These are phyloP conservation scores for Drosophila anceps DNA, from an alignment of 2,888 invertebrate species.

Conservation along the genomic window DNA sequence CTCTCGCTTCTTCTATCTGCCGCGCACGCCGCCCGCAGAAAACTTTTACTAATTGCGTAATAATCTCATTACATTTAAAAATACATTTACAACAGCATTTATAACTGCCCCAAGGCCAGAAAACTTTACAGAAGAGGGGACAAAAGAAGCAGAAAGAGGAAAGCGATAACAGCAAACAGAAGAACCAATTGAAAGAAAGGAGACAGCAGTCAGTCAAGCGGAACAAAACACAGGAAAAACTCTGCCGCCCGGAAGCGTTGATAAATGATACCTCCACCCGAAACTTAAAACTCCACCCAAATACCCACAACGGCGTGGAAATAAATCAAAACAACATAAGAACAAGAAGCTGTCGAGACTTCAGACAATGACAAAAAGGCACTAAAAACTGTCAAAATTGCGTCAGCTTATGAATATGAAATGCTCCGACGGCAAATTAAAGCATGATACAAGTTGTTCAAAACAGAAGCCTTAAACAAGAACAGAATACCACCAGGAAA, in stretches of 20 bases:
- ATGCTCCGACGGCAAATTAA: constrained; percentile 56
- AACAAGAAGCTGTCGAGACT: background rate
- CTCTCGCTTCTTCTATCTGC: background rate
- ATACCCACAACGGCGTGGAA: constrained; percentile 45
- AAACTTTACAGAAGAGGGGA: constrained; percentile 14
- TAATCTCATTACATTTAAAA: constrained; percentile 81
- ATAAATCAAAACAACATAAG: constrained; percentile 74
- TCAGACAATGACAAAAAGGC: constrained; percentile 54
- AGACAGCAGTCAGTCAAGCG: constrained; percentile 51
- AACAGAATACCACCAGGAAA: constrained; percentile 7
- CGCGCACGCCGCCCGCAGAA: constrained; percentile 38
- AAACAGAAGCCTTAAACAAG: constrained; percentile 36
- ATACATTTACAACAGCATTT: constrained; percentile 79
- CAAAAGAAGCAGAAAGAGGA: background rate
- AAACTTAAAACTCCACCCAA: background rate
- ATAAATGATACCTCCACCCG: constrained; percentile 67
- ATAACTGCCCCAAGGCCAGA: constrained; percentile 70
- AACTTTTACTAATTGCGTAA: constrained; percentile 79
- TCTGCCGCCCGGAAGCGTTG: constrained; percentile 71
- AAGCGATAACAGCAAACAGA: constrained; percentile 3
- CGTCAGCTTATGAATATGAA: constrained; percentile 77
- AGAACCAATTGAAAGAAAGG: constrained; percentile 25
- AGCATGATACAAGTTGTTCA: constrained; percentile 62
- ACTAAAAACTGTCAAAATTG: constrained; percentile 79
- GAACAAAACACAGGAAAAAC: constrained; percentile 36